Evolutionary conservation across 1,140 invertebrate species (phyloP).

Genomic region (Cyrtorhinus lividipennis): DNA sequence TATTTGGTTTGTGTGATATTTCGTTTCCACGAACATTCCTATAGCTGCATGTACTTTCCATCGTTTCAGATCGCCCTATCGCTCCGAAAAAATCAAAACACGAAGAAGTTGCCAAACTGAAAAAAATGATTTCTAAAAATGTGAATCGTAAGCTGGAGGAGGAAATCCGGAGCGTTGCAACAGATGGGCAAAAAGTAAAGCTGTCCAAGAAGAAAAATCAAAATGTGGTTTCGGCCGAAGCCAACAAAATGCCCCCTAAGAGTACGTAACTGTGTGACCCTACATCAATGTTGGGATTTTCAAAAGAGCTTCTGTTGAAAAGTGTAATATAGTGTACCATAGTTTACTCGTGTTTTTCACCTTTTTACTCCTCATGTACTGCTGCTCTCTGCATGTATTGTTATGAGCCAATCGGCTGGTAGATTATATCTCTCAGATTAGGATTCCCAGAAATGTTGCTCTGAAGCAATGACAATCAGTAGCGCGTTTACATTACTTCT

Average conservation of each 20-base stretch:
- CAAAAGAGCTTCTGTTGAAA: neutral
- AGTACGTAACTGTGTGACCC: constrained; percentile 7
- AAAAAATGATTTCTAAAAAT: constrained; percentile 42
- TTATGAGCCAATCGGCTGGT: no score
- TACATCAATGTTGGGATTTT: no score
- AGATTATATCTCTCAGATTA: no score
- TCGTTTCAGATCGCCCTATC: constrained; percentile 39
- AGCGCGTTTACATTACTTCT: no score
- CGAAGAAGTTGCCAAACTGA: constrained; percentile 41
- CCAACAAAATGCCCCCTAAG: constrained; percentile 20
- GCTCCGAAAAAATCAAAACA: constrained; percentile 43
- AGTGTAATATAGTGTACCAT: no score
- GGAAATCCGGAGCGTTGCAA: constrained; percentile 39
- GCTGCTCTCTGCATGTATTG: no score
- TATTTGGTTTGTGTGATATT: neutral
- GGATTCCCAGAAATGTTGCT: no score
- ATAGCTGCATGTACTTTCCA: no score
- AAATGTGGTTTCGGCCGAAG: neutral
- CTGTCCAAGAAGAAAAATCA: constrained; percentile 29
- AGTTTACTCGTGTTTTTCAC: no score
- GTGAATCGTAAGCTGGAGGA: constrained; percentile 44
- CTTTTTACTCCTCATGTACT: no score
- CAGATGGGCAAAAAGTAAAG: constrained; percentile 33
- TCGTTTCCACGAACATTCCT: no score
- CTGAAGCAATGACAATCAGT: no score